Conservation (phyloP, 2,797 vertebrate species). For the Lutjanus campechanus region DNA sequence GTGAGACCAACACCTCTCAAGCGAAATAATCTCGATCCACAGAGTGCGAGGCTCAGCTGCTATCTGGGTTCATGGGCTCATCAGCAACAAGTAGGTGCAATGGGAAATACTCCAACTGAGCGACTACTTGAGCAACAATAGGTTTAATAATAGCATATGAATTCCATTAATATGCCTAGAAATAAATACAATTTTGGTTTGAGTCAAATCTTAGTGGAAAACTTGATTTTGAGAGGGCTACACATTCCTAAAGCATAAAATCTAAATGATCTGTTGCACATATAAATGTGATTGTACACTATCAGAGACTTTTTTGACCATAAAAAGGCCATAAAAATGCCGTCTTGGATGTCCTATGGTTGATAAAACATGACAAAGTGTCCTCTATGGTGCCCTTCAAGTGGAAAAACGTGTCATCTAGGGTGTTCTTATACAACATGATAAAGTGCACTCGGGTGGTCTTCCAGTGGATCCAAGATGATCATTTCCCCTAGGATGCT, state of each 20-base stretch:
- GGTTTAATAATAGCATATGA: background rate
- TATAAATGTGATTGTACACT: background rate
- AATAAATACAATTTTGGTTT: background rate
- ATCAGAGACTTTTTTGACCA: background rate
- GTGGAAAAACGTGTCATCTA: too few species aligned
- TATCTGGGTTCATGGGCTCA: slow-evolving; percentile 16
- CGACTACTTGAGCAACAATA: background rate
- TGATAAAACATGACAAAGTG: too few species aligned
- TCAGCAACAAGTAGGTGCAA: slow-evolving; percentile 24
- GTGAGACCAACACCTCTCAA: slow-evolving; percentile 22
- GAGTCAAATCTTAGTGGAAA: background rate
- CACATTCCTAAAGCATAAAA: background rate
- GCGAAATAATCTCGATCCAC: slow-evolving; percentile 40
- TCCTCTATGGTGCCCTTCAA: too few species aligned
- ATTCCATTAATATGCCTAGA: background rate
- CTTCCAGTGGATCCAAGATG: too few species aligned
- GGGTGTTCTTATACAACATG: too few species aligned
- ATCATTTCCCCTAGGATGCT: too few species aligned
- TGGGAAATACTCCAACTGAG: slow-evolving; percentile 5
- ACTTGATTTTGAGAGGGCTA: background rate
- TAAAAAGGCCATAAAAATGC: too few species aligned
- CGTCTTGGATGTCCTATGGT: too few species aligned
- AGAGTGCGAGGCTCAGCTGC: slow-evolving; percentile 6
- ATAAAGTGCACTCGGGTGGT: too few species aligned
- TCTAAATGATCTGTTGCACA: background rate